These are phyloP conservation scores for Cistogaster globosa DNA, from an alignment of 2,888 invertebrate genomes.

Conservation along the genomic window DNA sequence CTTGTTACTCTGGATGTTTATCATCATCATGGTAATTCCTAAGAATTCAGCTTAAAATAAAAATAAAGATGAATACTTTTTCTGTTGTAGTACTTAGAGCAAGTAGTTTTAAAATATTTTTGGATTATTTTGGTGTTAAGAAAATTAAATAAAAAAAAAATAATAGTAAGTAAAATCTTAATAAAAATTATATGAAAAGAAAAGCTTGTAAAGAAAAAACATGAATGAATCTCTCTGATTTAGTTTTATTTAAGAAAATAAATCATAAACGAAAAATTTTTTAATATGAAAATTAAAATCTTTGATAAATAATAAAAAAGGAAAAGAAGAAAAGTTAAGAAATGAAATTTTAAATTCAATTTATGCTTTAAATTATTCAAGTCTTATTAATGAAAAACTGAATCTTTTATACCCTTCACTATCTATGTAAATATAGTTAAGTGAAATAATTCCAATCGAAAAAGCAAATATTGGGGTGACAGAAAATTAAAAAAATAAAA, in stretches of 20 bases:
- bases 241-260: constrained; percentile 14
- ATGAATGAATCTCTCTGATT: background rate
- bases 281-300: constrained; percentile 43
- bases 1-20: constrained; percentile 27
- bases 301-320: background rate
- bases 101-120: constrained; percentile 50
- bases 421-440: too few relatives aligned
- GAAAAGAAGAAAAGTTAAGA: background rate
- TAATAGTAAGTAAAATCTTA: constrained; percentile 41
- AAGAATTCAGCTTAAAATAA: constrained; percentile 57
- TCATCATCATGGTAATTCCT: constrained; percentile 46
- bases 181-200: constrained; percentile 19
- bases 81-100: constrained; percentile 8
- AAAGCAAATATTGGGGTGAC: too few relatives aligned
- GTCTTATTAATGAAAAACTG: too few relatives aligned
- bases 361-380: too few relatives aligned
- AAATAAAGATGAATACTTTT: constrained; percentile 27
- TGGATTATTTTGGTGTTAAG: constrained; percentile 60
- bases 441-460: too few relatives aligned
- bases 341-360: background rate
- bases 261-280: constrained; percentile 35
- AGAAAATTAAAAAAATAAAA: too few relatives aligned
- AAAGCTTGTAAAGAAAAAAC: background rate
- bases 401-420: too few relatives aligned
- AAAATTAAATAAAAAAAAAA: constrained; percentile 26